Conservation (phyloP, 2,113 vertebrate genomes). For the Syrrhaptes paradoxus region DNA sequence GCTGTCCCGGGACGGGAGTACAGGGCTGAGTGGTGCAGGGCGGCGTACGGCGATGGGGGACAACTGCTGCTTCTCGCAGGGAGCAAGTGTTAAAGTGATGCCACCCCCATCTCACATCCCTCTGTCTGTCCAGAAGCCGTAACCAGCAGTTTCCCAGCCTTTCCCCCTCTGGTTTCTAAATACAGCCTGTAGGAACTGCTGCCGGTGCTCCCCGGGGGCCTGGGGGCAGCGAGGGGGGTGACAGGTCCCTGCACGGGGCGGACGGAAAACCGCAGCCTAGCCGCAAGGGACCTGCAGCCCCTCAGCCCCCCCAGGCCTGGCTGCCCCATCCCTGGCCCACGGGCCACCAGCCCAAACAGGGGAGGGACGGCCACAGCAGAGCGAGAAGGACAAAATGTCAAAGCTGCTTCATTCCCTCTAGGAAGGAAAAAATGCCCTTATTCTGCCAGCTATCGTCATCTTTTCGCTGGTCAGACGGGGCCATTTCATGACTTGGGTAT, state of each 20-base stretch:
- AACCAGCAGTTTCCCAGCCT: neutral
- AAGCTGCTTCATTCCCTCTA: neutral
- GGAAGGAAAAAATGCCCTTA: neutral
- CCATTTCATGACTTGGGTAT: neutral
- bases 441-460: neutral
- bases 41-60: too few species aligned
- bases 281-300: neutral
- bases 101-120: accelerated
- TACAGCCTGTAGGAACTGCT: neutral
- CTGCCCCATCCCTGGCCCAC: too few species aligned
- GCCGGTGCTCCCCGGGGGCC: accelerated
- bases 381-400: neutral
- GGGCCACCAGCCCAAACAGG: neutral
- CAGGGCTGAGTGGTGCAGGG: too few species aligned
- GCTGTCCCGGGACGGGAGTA: too few species aligned
- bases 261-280: accelerated
- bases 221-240: neutral
- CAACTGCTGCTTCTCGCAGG: neutral
- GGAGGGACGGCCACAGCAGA: neutral
- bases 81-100: neutral
- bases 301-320: too few species aligned
- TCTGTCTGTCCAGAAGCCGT: neutral
- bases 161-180: neutral
- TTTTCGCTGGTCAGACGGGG: neutral
- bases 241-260: neutral